Base-by-base conservation (phyloP, 1,140 invertebrate species). In the Metopolophium dirhodum region DNA sequence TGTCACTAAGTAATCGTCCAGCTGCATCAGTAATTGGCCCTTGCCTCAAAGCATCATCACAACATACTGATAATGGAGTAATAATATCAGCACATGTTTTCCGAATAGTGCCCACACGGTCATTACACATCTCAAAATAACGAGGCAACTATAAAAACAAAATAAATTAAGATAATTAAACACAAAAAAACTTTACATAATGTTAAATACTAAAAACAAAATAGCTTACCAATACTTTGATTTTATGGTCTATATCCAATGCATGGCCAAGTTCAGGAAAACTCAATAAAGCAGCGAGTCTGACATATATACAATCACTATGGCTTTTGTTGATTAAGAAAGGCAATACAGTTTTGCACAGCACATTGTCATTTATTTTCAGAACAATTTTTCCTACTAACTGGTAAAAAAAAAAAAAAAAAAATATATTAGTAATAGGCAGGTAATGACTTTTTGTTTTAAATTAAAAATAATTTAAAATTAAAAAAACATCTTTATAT, bases 111-210 rank as follows among this genome's bases (percentile, higher is more conserved):
- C 91, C 82, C 22, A 93, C 91, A 51, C 91, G 68, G 57, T 93
- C 91, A 93, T 93, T 93, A 93, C 91, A 93, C 91, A 93, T 93
- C 26, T 93, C 91, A 30, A 93, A 51, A 57, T 85, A 93, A 93
- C 91, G 91, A 57, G 91, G 91, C 54, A 93, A 57, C 91, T 93
- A 86, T 49, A 83, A 26, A n/a, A 57, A 85, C 9, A 49, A 47
- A 82, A 77, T 18, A 77, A 91, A 91, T 91, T 23, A 91, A 30
- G 7, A n/a, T 77, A 77, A 23, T 37, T 22, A 47, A 8, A 77
- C 30, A 68, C n/a, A 41, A 30, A 86, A 37, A 83, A 57, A 3
- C 11, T 0, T 14, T 91, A 51, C 1, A n/a, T 45, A 83, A 85
- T 18, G 4, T 54, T 54, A 45, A 83, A 41, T 7, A 45, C n/a